These are phyloP conservation scores for Oxyura jamaicensis DNA, from an alignment of 2,113 vertebrate genomes.

Conservation along the genomic window DNA sequence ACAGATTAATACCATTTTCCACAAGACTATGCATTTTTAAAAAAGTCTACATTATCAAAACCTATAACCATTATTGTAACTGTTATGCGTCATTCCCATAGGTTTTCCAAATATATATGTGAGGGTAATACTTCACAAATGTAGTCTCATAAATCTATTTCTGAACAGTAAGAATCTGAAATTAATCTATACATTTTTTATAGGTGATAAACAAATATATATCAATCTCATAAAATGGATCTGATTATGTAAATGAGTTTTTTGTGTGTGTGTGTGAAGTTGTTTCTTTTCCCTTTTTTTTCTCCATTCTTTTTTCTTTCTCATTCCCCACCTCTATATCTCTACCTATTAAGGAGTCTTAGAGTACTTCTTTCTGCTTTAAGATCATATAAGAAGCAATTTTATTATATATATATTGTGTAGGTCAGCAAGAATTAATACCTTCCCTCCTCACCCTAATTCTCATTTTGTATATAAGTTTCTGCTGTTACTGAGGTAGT, in stretches of 20 bases:
- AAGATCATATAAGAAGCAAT: neutral
- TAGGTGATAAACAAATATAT: neutral
- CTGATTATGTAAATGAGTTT: neutral
- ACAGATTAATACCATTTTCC: neutral
- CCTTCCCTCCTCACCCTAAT: neutral
- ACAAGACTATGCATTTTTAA: neutral
- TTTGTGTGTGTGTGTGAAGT: neutral
- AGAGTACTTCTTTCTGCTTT: neutral
- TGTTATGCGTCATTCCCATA: neutral
- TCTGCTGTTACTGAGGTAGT: neutral
- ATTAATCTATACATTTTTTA: neutral
- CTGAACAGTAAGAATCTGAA: neutral
- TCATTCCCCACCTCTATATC: no score
- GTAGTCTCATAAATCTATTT: neutral
- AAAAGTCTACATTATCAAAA: neutral
- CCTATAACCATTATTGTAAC: fast-evolving
- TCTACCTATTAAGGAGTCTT: no score
- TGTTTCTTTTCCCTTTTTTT: neutral
- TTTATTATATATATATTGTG: neutral
- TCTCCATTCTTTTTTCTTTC: neutral
- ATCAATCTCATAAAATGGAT: neutral
- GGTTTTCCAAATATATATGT: neutral
- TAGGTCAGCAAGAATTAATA: neutral
- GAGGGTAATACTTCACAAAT: neutral
- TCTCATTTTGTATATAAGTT: neutral